These are phyloP conservation scores for Sus scrofa DNA, from an alignment of 2,113 vertebrate species.

Conservation along the genomic window T2T-Sscrofa CM000817.6:47275001-47275500, in stretches of 20 bases:
- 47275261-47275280: slow-evolving; percentile 55
- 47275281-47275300: not conserved
- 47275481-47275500: not conserved
- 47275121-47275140: slow-evolving; percentile 89
- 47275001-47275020: slow-evolving; percentile 88
- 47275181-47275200: slow-evolving; percentile 87
- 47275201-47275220: slow-evolving; percentile 80
- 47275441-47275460: not conserved
- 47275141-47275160: slow-evolving; percentile 89
- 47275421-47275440: not conserved
- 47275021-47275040: slow-evolving; percentile 97
- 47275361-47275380: not conserved
- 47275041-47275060: slow-evolving; percentile 92
- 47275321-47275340: not conserved
- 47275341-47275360: not conserved
- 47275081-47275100: slow-evolving; percentile 91
- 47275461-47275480: not conserved
- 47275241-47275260: slow-evolving; percentile 64
- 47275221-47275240: slow-evolving; percentile 62
- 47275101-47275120: slow-evolving; percentile 91
- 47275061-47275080: slow-evolving; percentile 92
- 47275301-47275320: not conserved
- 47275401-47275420: not conserved
- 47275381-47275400: not conserved
- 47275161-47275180: slow-evolving; percentile 90